These are phyloP conservation scores for Acanthoscelides obtectus DNA, from an alignment of 2,888 invertebrate species.

Conservation along the genomic window DNA sequence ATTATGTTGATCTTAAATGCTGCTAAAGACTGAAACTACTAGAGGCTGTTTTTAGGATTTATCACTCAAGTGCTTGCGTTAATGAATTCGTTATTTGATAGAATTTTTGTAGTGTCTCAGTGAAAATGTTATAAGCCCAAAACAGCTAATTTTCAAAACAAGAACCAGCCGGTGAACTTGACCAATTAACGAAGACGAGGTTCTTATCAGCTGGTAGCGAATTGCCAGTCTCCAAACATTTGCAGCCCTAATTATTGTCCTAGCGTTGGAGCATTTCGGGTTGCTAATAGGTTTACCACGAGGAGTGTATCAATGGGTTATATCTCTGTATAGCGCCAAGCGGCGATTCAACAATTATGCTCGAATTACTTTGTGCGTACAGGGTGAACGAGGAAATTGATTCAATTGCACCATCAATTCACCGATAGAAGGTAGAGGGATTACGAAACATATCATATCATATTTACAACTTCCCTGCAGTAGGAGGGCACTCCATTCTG, in stretches of 20 bases:
- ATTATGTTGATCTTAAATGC: too few relatives aligned
- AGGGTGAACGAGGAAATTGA: too few relatives aligned
- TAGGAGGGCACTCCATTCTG: too few relatives aligned
- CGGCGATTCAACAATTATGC: background rate
- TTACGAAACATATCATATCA: too few relatives aligned
- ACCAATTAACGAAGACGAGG: background rate
- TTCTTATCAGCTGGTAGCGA: background rate
- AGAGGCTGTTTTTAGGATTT: too few relatives aligned
- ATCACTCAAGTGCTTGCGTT: too few relatives aligned
- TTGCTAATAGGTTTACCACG: background rate
- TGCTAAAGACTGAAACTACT: too few relatives aligned
- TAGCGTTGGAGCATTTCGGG: background rate
- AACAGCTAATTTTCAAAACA: background rate
- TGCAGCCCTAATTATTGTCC: background rate
- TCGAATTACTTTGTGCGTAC: background rate
- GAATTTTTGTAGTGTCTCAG: too few relatives aligned
- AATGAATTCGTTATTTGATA: too few relatives aligned
- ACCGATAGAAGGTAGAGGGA: too few relatives aligned
- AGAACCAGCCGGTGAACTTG: background rate
- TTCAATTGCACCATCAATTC: too few relatives aligned
- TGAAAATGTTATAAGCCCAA: background rate
- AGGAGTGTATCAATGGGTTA: background rate
- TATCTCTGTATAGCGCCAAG: background rate
- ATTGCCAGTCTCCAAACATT: background rate
- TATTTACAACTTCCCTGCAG: too few relatives aligned